Conservation (phyloP, 2,113 vertebrate genomes). For the Mixornis gularis region DNA sequence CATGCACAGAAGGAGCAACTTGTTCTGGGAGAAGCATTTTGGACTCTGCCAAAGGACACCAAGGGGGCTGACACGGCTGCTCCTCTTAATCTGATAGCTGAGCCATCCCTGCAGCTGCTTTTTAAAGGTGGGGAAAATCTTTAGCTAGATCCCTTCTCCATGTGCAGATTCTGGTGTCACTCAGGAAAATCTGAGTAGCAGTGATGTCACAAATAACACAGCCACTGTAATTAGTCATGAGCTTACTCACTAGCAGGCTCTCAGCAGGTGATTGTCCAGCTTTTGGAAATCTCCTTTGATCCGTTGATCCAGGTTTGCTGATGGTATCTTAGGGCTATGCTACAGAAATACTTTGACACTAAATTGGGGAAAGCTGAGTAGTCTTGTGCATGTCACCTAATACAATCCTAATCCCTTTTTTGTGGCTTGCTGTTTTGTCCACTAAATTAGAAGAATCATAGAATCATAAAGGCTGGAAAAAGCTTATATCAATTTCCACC, state of each 20-base stretch:
- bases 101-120: constrained; percentile 45
- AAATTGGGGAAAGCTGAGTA: not conserved
- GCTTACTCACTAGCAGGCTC: not conserved
- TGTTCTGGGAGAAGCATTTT: constrained; percentile 34
- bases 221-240: not conserved
- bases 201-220: not conserved
- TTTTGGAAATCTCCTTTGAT: not conserved
- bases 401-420: too few species aligned
- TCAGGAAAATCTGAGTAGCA: constrained; percentile 9
- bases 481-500: fast-evolving
- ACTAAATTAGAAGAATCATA: not conserved
- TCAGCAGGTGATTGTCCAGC: not conserved
- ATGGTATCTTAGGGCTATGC: not conserved
- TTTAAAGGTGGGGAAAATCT: not conserved
- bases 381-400: not conserved
- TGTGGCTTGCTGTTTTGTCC: not conserved
- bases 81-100: constrained; percentile 21
- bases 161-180: constrained; percentile 5
- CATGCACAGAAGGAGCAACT: not conserved
- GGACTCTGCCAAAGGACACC: not conserved
- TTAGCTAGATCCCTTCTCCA: not conserved
- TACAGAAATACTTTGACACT: not conserved
- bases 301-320: not conserved
- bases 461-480: not conserved
- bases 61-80: not conserved